A percentile compares a stretch with the other conserved stretches of the same genome.
Conservation (phyloP, 2,797 vertebrate species). For the Chanos chanos region DNA sequence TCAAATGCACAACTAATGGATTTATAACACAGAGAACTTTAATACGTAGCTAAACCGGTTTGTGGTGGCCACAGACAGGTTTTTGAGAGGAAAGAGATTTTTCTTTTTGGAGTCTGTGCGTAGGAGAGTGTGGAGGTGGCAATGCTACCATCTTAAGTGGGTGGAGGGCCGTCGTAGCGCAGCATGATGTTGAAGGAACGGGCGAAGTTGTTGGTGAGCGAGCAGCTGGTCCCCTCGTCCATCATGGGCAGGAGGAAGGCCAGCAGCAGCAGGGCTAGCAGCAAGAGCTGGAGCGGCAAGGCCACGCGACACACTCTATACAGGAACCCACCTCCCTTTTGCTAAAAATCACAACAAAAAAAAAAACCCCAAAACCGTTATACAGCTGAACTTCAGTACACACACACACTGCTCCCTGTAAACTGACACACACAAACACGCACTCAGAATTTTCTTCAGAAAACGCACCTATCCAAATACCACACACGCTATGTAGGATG, state of each 20-base stretch:
- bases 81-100: not conserved
- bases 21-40: not conserved
- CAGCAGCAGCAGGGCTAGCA: constrained; percentile 81
- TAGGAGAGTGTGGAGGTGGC: not conserved
- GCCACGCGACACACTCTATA: constrained; percentile 78
- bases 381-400: not conserved
- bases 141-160: constrained; percentile 67
- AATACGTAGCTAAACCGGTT: not conserved
- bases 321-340: constrained; percentile 60
- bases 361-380: not conserved
- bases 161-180: constrained; percentile 82
- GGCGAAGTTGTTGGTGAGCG: constrained; percentile 88
- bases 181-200: constrained; percentile 90
- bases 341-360: constrained; percentile 46
- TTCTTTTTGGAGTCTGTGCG: not conserved
- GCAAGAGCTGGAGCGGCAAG: constrained; percentile 80
- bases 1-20: not conserved
- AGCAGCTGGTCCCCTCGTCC: constrained; percentile 78
- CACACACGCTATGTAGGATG: no score
- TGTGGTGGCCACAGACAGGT: not conserved
- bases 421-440: not conserved
- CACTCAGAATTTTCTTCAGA: no score
- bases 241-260: constrained; percentile 82
- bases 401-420: not conserved
- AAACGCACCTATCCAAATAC: no score